Conservation (phyloP, 2,113 vertebrate genomes). For the Brachypteracias leptosomus region DNA sequence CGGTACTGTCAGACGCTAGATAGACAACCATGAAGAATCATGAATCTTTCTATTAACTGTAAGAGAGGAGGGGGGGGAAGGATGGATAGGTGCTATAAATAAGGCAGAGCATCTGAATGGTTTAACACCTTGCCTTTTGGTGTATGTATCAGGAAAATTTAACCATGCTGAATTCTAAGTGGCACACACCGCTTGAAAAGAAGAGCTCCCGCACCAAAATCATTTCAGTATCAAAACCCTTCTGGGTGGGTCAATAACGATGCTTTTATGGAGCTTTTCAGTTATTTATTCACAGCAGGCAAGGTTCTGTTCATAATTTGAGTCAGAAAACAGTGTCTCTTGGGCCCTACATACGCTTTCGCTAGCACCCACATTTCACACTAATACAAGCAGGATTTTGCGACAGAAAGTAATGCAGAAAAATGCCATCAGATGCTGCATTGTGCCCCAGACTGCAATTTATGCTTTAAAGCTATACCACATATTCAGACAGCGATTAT, state of each 20-base stretch:
- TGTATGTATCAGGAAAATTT: constrained; percentile 66
- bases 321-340: neutral
- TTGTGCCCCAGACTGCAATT: neutral
- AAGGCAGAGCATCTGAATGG: constrained; percentile 67
- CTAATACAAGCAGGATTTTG: neutral
- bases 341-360: neutral
- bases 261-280: neutral
- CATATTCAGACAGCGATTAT: neutral
- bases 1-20: constrained; percentile 92
- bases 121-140: constrained; percentile 74
- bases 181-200: neutral
- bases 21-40: constrained; percentile 96
- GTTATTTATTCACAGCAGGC: constrained; percentile 9
- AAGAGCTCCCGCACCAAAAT: neutral
- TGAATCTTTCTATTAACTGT: constrained; percentile 98
- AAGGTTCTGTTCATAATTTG: neutral
- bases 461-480: neutral
- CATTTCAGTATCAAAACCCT: neutral
- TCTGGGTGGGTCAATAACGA: constrained; percentile 12
- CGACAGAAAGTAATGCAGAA: neutral
- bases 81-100: constrained; percentile 80
- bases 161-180: constrained; percentile 5
- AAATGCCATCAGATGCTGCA: neutral
- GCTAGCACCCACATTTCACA: neutral
- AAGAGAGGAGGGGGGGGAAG: constrained; percentile 49